Evolutionary conservation across 2,888 invertebrate species (phyloP).

Genomic region (Zeuzera pyrina): DNA sequence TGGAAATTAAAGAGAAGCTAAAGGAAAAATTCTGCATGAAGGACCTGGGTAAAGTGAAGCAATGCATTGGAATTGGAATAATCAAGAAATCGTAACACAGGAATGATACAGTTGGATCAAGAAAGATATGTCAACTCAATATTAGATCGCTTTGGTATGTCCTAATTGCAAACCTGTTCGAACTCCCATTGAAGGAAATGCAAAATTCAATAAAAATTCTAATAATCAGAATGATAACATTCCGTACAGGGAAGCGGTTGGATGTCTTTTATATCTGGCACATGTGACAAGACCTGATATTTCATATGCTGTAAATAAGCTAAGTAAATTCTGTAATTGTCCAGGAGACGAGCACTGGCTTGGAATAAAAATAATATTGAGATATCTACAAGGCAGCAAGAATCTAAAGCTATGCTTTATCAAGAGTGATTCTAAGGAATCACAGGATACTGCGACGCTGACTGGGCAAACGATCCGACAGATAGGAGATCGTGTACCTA

Average conservation of each 20-base stretch:
- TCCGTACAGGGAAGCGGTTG: constrained; percentile 17
- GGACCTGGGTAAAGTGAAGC: constrained; percentile 10
- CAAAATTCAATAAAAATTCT: too few species aligned
- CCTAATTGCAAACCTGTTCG: constrained; percentile 16
- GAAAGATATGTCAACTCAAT: too few species aligned
- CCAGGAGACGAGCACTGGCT: constrained; percentile 13
- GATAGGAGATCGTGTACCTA: constrained; percentile 19
- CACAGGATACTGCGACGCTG: constrained; percentile 18
- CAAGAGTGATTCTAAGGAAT: constrained; percentile 11
- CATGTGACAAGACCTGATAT: constrained; percentile 20
- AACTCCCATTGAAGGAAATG: too few species aligned
- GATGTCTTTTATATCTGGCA: constrained; percentile 15
- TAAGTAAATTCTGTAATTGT: constrained; percentile 19
- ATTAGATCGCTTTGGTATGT: too few species aligned
- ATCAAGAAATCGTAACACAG: constrained; percentile 6
- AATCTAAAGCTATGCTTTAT: constrained; percentile 7
- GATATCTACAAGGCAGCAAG: constrained; percentile 17
- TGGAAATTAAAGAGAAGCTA: constrained; percentile 11
- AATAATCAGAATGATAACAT: constrained; percentile 6
- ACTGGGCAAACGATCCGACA: constrained; percentile 17
- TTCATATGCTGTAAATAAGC: constrained; percentile 13
- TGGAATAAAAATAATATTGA: constrained; percentile 14
- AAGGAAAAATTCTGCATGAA: constrained; percentile 10
- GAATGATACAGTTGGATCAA: too few species aligned
- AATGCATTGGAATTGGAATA: constrained; percentile 12